Conservation (phyloP, 2,888 invertebrate genomes). For the Elysia crispata region DNA sequence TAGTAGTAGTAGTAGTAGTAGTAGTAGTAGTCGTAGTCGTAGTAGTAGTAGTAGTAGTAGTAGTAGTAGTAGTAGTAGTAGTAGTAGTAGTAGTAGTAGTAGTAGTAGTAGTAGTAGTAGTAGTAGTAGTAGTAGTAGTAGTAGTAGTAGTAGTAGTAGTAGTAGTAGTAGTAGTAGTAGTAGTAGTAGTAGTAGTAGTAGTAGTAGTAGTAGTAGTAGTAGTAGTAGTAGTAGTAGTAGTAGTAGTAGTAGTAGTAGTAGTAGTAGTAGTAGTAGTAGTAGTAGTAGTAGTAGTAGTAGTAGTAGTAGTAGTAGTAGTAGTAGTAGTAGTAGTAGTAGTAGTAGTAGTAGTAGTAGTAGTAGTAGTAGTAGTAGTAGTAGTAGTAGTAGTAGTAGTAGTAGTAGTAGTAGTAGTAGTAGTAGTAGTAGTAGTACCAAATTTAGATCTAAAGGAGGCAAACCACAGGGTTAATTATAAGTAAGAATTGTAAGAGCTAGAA, state of each 20-base stretch:
- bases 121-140: conserved; percentile 9
- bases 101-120: conserved; percentile 4
- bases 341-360: conserved; percentile 1
- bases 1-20: conserved; percentile 9
- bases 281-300: conserved; percentile 4
- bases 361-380: not conserved
- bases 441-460: too few species aligned
- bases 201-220: not conserved
- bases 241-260: not conserved
- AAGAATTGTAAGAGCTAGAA: too few species aligned
- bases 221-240: conserved; percentile 9
- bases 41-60: too few species aligned
- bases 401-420: too few species aligned
- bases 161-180: conserved; percentile 9
- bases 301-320: not conserved
- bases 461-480: too few species aligned
- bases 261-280: conserved; percentile 4
- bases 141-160: not conserved
- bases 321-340: conserved; percentile 4
- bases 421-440: too few species aligned
- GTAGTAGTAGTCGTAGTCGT: too few species aligned
- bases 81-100: conserved; percentile 9
- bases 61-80: conserved; percentile 9
- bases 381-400: too few species aligned
- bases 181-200: not conserved